These are phyloP conservation scores for Scomber scombrus DNA, from an alignment of 2,113 vertebrate genomes.

Conservation along the genomic window DNA sequence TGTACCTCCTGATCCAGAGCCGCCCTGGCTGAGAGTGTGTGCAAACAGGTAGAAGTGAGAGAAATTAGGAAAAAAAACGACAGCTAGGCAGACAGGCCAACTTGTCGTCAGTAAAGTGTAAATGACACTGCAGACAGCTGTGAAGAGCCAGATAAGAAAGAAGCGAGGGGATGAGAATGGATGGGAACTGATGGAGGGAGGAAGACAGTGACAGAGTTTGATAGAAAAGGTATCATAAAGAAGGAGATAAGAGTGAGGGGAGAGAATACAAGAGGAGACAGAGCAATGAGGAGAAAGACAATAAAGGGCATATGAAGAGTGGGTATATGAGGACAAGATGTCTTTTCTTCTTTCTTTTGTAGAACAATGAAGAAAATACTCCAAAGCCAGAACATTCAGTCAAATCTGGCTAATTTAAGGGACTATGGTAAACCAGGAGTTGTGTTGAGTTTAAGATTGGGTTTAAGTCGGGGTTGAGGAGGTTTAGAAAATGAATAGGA, in stretches of 20 bases:
- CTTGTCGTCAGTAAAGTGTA: constrained; percentile 69
- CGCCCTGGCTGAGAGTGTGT: neutral
- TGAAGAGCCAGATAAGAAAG: constrained; percentile 69
- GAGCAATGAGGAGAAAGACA: neutral
- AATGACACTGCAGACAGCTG: constrained; percentile 72
- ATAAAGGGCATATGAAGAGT: neutral
- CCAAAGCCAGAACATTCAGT: constrained; percentile 21
- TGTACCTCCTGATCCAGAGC: too few relatives aligned
- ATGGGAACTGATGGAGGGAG: constrained; percentile 49
- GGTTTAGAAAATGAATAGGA: neutral
- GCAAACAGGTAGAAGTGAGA: constrained; percentile 24
- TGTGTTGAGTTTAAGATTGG: constrained; percentile 9
- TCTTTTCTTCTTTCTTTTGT: constrained; percentile 13
- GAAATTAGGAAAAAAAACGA: constrained; percentile 1
- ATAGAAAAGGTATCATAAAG: constrained; percentile 63
- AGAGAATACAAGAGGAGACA: constrained; percentile 44
- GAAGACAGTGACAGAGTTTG: constrained; percentile 49
- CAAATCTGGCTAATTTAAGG: neutral
- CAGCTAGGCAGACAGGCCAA: constrained; percentile 11
- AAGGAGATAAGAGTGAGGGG: constrained; percentile 40
- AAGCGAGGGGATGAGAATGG: constrained; percentile 38
- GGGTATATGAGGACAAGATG: constrained; percentile 18
- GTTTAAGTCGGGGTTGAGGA: constrained; percentile 5
- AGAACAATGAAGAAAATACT: constrained; percentile 19
- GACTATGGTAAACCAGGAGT: neutral